Conservation (phyloP, 2,797 vertebrate genomes). For the Cirrhinus molitorella region DNA sequence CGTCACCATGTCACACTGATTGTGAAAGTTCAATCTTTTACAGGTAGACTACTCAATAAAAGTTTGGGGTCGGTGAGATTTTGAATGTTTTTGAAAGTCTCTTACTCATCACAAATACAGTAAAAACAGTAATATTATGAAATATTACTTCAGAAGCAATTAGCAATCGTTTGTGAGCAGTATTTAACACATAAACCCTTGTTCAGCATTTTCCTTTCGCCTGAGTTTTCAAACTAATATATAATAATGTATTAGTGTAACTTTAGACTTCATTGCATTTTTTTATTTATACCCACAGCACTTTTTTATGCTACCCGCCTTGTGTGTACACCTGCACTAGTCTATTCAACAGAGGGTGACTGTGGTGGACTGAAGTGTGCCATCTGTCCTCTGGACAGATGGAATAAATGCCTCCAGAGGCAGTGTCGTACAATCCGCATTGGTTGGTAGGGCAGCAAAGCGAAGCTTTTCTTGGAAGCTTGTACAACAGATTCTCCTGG, state of each 20-base stretch:
- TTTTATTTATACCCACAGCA: not conserved
- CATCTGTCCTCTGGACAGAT: slow-evolving; percentile 42
- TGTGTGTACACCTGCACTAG: slow-evolving; percentile 27
- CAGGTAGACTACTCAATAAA: not conserved
- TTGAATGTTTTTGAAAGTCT: not conserved
- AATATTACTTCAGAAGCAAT: not conserved
- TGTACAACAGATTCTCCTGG: slow-evolving; percentile 16
- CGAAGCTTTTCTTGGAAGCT: slow-evolving; percentile 1
- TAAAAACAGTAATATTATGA: not conserved
- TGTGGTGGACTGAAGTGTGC: slow-evolving; percentile 17
- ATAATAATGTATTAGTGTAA: not conserved
- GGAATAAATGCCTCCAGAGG: slow-evolving; percentile 32
- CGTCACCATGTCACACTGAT: not conserved
- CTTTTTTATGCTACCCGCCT: not conserved
- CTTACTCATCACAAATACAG: not conserved
- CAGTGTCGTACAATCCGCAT: not conserved
- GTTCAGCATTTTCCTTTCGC: not conserved
- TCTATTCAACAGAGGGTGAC: slow-evolving; percentile 26
- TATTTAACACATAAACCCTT: not conserved
- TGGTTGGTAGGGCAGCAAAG: not conserved
- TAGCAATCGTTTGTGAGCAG: not conserved
- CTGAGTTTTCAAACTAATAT: not conserved
- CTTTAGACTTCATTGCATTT: not conserved
- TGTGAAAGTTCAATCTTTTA: not conserved
- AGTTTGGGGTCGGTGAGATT: not conserved